Percentiles rank a stretch among this genome's conserved stretches.
Conservation (phyloP, 2,113 vertebrate species). For the Boulengeromyrus knoepffleri region DNA sequence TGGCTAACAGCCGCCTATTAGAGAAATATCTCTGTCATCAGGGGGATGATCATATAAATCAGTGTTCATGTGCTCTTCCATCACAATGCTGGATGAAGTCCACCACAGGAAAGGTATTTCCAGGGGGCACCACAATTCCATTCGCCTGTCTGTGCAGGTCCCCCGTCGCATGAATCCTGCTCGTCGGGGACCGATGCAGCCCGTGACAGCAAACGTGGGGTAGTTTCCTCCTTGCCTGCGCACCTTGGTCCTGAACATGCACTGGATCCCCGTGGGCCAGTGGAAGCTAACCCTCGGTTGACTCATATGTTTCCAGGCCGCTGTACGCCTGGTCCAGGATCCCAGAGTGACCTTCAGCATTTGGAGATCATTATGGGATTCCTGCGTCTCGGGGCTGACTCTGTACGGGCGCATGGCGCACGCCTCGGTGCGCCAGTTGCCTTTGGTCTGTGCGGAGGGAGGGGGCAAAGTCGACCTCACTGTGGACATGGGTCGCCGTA, state of each 20-base stretch:
- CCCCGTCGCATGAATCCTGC: constrained; percentile 24
- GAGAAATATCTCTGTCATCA: constrained; percentile 49
- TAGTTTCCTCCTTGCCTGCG: constrained; percentile 2
- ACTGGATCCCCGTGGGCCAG: not conserved
- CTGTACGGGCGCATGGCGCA: not conserved
- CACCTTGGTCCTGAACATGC: constrained; percentile 15
- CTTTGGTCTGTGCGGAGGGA: constrained; percentile 22
- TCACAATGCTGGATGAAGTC: constrained; percentile 46
- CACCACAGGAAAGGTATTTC: constrained; percentile 43
- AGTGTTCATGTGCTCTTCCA: constrained; percentile 58
- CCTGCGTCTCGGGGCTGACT: not conserved
- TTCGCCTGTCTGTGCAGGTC: constrained; percentile 33
- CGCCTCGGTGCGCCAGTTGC: not conserved
- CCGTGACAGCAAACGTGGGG: constrained; percentile 27
- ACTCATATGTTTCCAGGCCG: not conserved
- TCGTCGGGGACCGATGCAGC: constrained; percentile 42
- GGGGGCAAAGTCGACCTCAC: constrained; percentile 27
- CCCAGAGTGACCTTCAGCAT: not conserved
- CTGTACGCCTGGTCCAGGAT: constrained; percentile 3
- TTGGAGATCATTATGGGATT: not conserved
- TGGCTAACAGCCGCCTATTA: constrained; percentile 53
- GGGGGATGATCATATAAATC: constrained; percentile 53
- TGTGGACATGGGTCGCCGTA: constrained; percentile 22
- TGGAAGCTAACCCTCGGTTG: constrained; percentile 4
- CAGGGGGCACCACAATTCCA: constrained; percentile 31